Conservation (phyloP, 2,888 invertebrate genomes). For the Lumbricus terrestris region DNA sequence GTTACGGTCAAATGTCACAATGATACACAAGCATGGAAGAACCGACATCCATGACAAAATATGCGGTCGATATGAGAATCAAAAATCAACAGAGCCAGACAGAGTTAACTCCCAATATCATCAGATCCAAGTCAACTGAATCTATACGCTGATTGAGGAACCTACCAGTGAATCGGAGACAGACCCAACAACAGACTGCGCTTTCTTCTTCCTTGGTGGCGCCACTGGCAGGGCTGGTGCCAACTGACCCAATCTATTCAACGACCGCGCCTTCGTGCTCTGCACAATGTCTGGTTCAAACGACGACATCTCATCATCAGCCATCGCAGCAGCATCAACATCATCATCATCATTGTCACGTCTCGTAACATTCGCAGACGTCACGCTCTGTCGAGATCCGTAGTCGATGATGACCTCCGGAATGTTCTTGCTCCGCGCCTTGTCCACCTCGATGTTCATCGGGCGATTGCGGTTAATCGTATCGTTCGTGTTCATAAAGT, state of each 20-base stretch:
- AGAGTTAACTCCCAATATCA: too few species aligned
- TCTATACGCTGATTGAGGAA: too few species aligned
- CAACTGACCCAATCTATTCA: conserved; percentile 39
- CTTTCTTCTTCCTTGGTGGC: conserved; percentile 49
- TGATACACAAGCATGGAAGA: too few species aligned
- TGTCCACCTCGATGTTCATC: conserved; percentile 4
- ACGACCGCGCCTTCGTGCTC: conserved; percentile 35
- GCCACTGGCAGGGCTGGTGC: conserved; percentile 49
- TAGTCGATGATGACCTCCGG: conserved; percentile 9
- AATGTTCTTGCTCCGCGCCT: background rate
- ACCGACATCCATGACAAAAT: too few species aligned
- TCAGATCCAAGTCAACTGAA: too few species aligned
- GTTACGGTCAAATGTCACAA: too few species aligned
- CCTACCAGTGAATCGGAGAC: too few species aligned
- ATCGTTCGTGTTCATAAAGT: conserved; percentile 19
- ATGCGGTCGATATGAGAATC: too few species aligned
- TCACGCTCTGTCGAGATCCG: background rate
- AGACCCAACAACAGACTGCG: conserved; percentile 48
- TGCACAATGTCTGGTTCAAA: conserved; percentile 39
- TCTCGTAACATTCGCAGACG: background rate
- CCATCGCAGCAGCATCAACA: background rate
- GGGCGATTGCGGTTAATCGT: conserved; percentile 21
- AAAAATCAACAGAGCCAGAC: too few species aligned
- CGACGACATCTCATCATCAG: background rate
- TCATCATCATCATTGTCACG: too few species aligned